Conservation (phyloP, 2,888 invertebrate genomes). For the Molanna angustata region DNA sequence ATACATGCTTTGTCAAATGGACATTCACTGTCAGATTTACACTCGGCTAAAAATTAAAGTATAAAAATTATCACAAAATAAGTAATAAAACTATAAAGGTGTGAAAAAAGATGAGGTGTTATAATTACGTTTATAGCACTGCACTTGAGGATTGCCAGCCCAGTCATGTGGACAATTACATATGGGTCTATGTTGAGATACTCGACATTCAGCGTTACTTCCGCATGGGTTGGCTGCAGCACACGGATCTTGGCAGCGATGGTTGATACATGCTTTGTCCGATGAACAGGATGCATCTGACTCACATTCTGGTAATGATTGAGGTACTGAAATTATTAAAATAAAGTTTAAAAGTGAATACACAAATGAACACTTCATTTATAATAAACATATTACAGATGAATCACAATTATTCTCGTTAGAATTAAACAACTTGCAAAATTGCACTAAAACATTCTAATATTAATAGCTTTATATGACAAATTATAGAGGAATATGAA, state of each 20-base stretch:
- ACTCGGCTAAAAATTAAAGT: slow-evolving; percentile 64
- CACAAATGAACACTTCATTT: too few relatives aligned
- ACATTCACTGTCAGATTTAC: slow-evolving; percentile 74
- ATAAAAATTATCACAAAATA: neutral
- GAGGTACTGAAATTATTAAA: slow-evolving; percentile 40
- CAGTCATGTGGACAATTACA: slow-evolving; percentile 83
- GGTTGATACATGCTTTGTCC: slow-evolving; percentile 76
- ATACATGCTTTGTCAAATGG: slow-evolving; percentile 80
- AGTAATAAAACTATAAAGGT: neutral
- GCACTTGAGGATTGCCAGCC: slow-evolving; percentile 82
- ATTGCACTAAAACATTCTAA: neutral
- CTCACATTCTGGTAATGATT: slow-evolving; percentile 64
- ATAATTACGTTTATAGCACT: slow-evolving; percentile 82
- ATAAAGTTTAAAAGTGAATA: neutral
- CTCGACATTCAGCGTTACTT: slow-evolving; percentile 74
- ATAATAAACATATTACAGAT: too few relatives aligned
- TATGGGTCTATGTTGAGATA: slow-evolving; percentile 73
- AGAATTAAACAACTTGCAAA: neutral
- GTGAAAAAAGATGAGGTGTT: neutral
- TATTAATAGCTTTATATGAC: neutral
- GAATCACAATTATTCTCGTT: too few relatives aligned
- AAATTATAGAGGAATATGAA: neutral
- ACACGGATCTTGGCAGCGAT: slow-evolving; percentile 80
- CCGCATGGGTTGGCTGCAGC: slow-evolving; percentile 75
- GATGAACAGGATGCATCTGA: slow-evolving; percentile 73